Percentiles rank a stretch among this genome's conserved stretches.
These are phyloP conservation scores for Pandemis corylana DNA, from an alignment of 2,888 invertebrate genomes.

Conservation along the genomic window DNA sequence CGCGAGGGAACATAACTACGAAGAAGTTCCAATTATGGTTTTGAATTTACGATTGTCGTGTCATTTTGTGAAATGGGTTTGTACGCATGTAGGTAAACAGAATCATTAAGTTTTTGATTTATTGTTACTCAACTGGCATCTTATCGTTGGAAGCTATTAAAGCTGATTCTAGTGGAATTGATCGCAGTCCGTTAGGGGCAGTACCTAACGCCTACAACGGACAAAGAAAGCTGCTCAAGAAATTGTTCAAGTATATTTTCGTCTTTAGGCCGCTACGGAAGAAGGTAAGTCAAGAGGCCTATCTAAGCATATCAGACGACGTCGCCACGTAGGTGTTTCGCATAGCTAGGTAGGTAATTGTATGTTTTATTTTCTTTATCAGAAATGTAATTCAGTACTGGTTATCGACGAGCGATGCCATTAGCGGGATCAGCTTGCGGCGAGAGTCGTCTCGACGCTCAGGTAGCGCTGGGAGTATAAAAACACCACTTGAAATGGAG, in stretches of 20 bases:
- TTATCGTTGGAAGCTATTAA: constrained; percentile 55
- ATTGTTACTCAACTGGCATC: constrained; percentile 53
- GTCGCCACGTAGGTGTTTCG: constrained; percentile 21
- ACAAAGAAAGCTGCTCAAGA: constrained; percentile 20
- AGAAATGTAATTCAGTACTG: constrained; percentile 35
- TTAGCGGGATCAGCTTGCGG: constrained; percentile 65
- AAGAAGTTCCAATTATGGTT: constrained; percentile 1
- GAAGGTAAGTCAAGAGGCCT: constrained; percentile 17
- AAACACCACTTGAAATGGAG: constrained; percentile 80
- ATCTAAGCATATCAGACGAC: constrained; percentile 21
- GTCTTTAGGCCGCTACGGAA: background rate
- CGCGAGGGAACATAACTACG: background rate
- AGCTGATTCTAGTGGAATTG: constrained; percentile 47
- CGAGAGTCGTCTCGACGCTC: constrained; percentile 58
- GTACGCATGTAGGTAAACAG: constrained; percentile 49
- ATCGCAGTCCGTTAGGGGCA: background rate
- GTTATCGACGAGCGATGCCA: constrained; percentile 57
- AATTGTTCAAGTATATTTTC: background rate
- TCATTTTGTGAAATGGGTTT: background rate
- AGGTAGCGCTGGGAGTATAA: constrained; percentile 79
- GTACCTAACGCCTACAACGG: constrained; percentile 8
- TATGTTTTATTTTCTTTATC: constrained; percentile 39
- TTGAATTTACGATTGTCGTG: background rate
- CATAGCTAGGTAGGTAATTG: background rate
- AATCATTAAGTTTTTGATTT: constrained; percentile 66